Evolutionary conservation across 2,113 vertebrate species (phyloP).

Genomic region (Zosterops japonicus): DNA sequence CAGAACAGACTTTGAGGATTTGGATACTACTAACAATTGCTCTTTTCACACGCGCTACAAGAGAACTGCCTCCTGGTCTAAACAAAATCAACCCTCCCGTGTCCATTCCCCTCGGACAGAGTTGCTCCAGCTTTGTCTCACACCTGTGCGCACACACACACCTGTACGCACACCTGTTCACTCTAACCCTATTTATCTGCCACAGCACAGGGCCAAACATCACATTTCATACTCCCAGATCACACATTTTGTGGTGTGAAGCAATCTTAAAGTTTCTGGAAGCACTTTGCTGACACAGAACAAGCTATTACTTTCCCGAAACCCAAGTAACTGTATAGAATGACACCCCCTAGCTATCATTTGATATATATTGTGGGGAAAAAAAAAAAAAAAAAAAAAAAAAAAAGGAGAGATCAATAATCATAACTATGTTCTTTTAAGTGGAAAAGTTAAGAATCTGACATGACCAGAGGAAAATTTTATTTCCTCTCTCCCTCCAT

Average conservation of each 20-base stretch:
- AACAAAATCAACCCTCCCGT: slow-evolving; percentile 35
- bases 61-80: slow-evolving; percentile 56
- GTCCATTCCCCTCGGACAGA: background rate
- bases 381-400: background rate
- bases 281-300: slow-evolving; percentile 72
- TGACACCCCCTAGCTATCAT: slow-evolving; percentile 79
- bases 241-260: slow-evolving; percentile 41
- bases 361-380: slow-evolving; percentile 62
- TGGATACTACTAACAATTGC: slow-evolving; percentile 47
- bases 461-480: slow-evolving; percentile 73
- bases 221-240: slow-evolving; percentile 44
- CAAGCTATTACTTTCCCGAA: slow-evolving; percentile 78
- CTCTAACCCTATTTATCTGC: slow-evolving; percentile 61
- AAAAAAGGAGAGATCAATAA: slow-evolving; percentile 51
- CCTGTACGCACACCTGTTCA: slow-evolving; percentile 66
- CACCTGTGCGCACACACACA: background rate
- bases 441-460: slow-evolving; percentile 76
- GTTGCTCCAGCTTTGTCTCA: background rate
- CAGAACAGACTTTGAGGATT: slow-evolving; percentile 50
- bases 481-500: slow-evolving; percentile 69
- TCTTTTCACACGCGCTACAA: slow-evolving; percentile 59
- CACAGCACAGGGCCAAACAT: slow-evolving; percentile 17
- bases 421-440: slow-evolving; percentile 73
- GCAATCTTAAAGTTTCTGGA: slow-evolving; percentile 72
- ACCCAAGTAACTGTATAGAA: slow-evolving; percentile 77